Conservation (phyloP, 2,113 vertebrate species). For the Lynx canadensis region DNA sequence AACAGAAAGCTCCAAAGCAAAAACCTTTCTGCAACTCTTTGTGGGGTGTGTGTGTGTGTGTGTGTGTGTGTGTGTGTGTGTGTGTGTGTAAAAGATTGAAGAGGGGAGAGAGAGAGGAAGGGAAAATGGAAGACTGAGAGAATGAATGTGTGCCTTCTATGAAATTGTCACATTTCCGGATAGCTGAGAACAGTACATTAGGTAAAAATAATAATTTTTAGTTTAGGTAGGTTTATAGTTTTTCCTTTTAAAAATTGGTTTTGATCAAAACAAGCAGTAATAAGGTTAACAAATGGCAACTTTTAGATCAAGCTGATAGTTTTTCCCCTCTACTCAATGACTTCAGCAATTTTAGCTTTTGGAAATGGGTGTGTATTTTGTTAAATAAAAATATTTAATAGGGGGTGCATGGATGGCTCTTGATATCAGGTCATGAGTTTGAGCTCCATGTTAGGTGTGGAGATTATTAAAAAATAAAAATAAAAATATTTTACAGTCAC, state of each 20-base stretch:
- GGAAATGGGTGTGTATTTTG: neutral
- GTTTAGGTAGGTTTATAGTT: neutral
- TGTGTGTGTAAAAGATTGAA: neutral
- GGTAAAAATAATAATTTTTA: conserved; percentile 31
- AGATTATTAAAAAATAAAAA: neutral
- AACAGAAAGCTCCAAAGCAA: conserved; percentile 59
- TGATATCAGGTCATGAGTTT: too few species aligned
- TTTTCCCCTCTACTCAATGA: neutral
- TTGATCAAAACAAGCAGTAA: conserved; percentile 37
- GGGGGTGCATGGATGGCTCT: too few species aligned
- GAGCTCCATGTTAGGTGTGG: too few species aligned
- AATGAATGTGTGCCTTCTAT: neutral
- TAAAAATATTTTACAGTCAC: neutral
- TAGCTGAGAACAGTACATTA: conserved; percentile 28
- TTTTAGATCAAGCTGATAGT: neutral
- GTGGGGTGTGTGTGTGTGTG: neutral
- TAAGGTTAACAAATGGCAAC: neutral
- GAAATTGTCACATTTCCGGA: conserved; percentile 43
- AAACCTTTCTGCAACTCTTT: conserved; percentile 24
- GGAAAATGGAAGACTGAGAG: neutral
- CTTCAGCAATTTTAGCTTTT: neutral
- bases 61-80: neutral
- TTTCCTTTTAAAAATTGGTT: neutral
- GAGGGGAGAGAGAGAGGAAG: neutral
- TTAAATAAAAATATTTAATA: conserved; percentile 36